These are phyloP conservation scores for Chloroceryle inda DNA, from an alignment of 2,797 vertebrate species.

Conservation along the genomic window DNA sequence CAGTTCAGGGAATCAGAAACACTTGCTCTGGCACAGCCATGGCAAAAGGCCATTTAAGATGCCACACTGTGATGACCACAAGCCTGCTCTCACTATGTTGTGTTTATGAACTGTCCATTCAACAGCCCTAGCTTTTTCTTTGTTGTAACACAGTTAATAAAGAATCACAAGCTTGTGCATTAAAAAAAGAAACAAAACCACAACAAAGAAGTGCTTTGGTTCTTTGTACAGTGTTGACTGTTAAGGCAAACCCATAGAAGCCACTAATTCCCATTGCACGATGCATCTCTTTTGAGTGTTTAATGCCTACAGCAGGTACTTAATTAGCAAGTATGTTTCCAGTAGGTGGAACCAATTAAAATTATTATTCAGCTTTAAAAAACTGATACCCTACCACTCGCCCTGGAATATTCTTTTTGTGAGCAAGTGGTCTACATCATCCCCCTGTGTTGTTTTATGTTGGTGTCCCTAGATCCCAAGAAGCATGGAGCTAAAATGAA, in stretches of 20 bases:
- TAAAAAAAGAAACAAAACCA: background rate
- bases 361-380: background rate
- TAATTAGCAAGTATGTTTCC: background rate
- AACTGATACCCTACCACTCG: background rate
- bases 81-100: rapidly evolving
- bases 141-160: background rate
- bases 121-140: rapidly evolving
- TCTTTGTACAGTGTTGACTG: background rate
- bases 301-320: background rate
- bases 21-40: background rate
- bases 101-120: background rate
- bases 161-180: background rate
- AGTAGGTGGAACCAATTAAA: background rate
- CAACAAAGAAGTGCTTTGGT: background rate
- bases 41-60: background rate
- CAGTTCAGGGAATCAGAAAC: background rate
- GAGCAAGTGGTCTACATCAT: background rate
- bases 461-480: background rate
- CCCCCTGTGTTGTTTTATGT: background rate
- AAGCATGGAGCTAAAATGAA: background rate
- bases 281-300: background rate
- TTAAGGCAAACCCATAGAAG: background rate
- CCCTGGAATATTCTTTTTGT: background rate
- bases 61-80: background rate
- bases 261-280: background rate